Conservation (phyloP, 2,797 vertebrate species). For the Florisuga fusca region DNA sequence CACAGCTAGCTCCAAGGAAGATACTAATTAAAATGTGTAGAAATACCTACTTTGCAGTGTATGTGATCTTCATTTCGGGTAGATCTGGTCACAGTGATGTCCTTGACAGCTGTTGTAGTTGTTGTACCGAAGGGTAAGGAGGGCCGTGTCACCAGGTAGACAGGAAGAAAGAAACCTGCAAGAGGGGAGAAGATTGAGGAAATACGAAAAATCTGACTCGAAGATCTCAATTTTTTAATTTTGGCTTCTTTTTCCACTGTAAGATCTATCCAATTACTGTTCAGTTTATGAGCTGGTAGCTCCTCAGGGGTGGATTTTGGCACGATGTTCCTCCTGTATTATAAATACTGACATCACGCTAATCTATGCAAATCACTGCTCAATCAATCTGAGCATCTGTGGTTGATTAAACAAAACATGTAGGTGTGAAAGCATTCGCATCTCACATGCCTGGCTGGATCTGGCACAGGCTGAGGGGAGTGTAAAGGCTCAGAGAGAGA, state of each 20-base stretch:
- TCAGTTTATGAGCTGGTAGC: not conserved
- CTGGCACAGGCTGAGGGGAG: slow-evolving; percentile 38
- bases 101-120: slow-evolving; percentile 12
- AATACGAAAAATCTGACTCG: not conserved
- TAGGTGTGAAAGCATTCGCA: slow-evolving; percentile 64
- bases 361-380: slow-evolving; percentile 62
- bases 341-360: slow-evolving; percentile 58
- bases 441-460: slow-evolving; percentile 46
- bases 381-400: slow-evolving; percentile 68
- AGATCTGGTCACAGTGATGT: not conserved
- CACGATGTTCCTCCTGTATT: slow-evolving; percentile 7
- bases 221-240: not conserved
- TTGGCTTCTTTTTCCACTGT: not conserved
- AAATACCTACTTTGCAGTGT: not conserved
- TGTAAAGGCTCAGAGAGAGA: slow-evolving; percentile 3
- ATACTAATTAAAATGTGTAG: not conserved
- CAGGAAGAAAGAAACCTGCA: not conserved
- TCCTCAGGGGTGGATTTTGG: slow-evolving; percentile 44
- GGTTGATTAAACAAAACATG: slow-evolving; percentile 67
- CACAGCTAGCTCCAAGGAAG: not conserved
- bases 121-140: not conserved
- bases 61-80: not conserved
- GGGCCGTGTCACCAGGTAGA: not conserved
- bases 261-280: not conserved
- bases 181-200: not conserved